Evolutionary conservation across 2,888 invertebrate genomes (phyloP).

Genomic region (Drosophila anceps): DNA sequence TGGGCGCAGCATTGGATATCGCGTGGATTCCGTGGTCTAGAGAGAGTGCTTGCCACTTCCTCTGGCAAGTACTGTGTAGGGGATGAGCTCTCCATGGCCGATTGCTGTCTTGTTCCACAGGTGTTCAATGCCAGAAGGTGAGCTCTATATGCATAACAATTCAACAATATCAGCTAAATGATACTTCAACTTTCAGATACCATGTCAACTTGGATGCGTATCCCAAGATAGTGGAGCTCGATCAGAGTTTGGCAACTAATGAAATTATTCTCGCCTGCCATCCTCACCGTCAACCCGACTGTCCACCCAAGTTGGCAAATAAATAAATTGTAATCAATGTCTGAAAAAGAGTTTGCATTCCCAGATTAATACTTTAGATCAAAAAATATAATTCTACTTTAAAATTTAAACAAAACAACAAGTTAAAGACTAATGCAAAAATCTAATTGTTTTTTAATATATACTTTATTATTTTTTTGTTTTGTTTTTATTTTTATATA

Average conservation of each 20-base stretch:
- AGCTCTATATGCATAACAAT: background rate
- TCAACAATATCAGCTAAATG: background rate
- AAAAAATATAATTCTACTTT: background rate
- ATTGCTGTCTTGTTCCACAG: slow-evolving; percentile 97
- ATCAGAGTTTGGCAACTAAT: slow-evolving; percentile 92
- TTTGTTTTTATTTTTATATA: slow-evolving; percentile 68
- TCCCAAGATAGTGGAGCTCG: slow-evolving; percentile 94
- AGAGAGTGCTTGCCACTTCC: slow-evolving; percentile 92
- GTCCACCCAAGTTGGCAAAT: slow-evolving; percentile 94
- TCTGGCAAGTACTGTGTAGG: slow-evolving; percentile 97
- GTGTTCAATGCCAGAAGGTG: slow-evolving; percentile 93
- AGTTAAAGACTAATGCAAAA: background rate
- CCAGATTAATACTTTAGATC: background rate
- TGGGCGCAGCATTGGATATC: slow-evolving; percentile 98
- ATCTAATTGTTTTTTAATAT: slow-evolving; percentile 65
- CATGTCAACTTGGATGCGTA: slow-evolving; percentile 95
- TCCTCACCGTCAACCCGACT: slow-evolving; percentile 96
- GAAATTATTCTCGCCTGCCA: slow-evolving; percentile 95
- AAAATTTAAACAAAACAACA: background rate
- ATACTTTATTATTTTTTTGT: slow-evolving; percentile 71
- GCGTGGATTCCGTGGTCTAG: slow-evolving; percentile 94
- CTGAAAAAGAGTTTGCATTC: background rate
- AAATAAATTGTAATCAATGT: slow-evolving; percentile 75
- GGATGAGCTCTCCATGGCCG: slow-evolving; percentile 96
- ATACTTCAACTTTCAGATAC: slow-evolving; percentile 87